Evolutionary conservation across 2,113 vertebrate species (phyloP).

Genomic region (Orycteropus afer): DNA sequence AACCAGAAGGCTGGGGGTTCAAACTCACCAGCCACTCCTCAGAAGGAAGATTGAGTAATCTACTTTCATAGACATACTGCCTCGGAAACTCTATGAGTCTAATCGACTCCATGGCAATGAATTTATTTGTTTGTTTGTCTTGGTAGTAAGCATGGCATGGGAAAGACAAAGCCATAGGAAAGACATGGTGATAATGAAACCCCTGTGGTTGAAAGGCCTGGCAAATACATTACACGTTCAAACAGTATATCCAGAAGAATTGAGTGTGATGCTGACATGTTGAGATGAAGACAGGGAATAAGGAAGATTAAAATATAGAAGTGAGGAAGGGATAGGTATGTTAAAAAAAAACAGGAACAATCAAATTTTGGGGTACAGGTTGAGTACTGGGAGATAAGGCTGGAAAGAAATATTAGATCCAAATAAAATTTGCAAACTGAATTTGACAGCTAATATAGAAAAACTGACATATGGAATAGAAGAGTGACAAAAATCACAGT

Average conservation of each 20-base stretch:
- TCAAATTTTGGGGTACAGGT: background rate
- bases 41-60: too few species aligned
- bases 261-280: background rate
- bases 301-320: background rate
- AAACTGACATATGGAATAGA: background rate
- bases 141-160: background rate
- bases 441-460: background rate
- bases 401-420: background rate
- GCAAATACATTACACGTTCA: background rate
- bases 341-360: background rate
- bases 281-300: background rate
- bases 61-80: too few species aligned
- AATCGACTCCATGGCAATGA: too few species aligned
- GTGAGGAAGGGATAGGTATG: background rate
- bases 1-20: too few species aligned
- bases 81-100: too few species aligned
- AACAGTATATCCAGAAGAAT: background rate
- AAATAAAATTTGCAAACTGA: constrained; percentile 1
- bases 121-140: too few species aligned
- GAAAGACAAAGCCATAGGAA: background rate
- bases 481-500: constrained; percentile 16
- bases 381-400: background rate
- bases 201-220: background rate
- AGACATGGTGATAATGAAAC: background rate
- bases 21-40: too few species aligned